Conservation (phyloP, 2,888 invertebrate species). For the Leucozona laternaria region DNA sequence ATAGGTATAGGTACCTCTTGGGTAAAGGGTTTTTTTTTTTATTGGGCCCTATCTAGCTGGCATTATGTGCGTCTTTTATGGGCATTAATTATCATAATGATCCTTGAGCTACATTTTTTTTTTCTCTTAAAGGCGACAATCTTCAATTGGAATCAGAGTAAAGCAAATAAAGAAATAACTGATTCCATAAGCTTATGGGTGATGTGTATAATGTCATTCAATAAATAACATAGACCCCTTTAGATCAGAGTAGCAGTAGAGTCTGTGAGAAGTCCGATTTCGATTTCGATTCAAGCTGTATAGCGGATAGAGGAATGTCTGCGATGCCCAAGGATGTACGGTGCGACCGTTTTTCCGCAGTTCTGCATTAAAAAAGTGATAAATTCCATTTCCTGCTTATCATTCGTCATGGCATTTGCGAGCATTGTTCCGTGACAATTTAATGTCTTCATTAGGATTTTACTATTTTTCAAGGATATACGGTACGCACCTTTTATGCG, state of each 20-base stretch:
- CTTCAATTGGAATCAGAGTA: conserved; percentile 75
- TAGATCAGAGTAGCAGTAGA: background rate
- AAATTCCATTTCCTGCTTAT: conserved; percentile 76
- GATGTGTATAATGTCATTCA: conserved; percentile 70
- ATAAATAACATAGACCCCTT: conserved; percentile 67
- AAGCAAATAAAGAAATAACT: conserved; percentile 55
- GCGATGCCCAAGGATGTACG: conserved; percentile 35
- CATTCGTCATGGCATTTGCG: conserved; percentile 76
- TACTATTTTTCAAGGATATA: conserved; percentile 52
- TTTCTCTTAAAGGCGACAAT: conserved; percentile 45
- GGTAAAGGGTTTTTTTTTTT: conserved; percentile 35
- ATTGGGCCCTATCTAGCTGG: conserved; percentile 6
- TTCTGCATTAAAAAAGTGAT: conserved; percentile 52
- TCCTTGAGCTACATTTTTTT: conserved; percentile 61
- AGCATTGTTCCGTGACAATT: conserved; percentile 76
- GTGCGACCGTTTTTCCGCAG: conserved; percentile 60
- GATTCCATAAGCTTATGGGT: conserved; percentile 56
- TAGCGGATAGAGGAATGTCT: conserved; percentile 24
- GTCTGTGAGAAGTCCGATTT: conserved; percentile 3
- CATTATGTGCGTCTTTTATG: conserved; percentile 55
- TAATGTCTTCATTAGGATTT: conserved; percentile 77
- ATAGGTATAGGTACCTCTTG: conserved; percentile 1
- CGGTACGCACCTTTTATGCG: conserved; percentile 8
- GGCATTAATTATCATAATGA: conserved; percentile 75
- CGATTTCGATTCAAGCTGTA: background rate